Percentiles rank a stretch among this genome's conserved stretches.
phyloP scores from a whole-genome alignment of 1,140 invertebrate genomes.

The Atta cephalotes region DNA sequence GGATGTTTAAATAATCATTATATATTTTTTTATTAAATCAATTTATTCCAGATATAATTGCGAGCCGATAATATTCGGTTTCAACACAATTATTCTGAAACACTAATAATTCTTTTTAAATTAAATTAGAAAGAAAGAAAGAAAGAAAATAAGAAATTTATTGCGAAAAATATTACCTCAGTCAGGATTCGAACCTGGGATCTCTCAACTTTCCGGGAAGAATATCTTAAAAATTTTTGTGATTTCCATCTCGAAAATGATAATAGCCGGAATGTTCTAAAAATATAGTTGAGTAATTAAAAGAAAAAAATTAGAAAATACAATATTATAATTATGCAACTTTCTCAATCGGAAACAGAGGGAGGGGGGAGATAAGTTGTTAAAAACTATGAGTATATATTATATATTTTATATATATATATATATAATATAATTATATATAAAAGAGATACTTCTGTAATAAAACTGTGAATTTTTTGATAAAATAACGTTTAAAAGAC shows the following conservation, averaged over 20 bases:
- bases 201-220: no score
- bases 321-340: constrained; percentile 21
- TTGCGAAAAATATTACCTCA: no score
- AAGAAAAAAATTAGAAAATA: not conserved
- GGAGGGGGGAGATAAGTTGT: not conserved
- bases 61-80: no score
- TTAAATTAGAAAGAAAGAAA: no score
- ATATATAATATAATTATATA: not conserved
- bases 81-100: no score
- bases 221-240: not conserved
- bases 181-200: no score
- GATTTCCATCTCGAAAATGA: not conserved
- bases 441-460: not conserved
- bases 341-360: constrained; percentile 1
- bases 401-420: no score
- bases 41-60: no score
- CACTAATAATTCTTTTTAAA: no score
- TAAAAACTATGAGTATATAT: constrained; percentile 20
- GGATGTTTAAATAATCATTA: no score
- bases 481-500: not conserved
- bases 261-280: constrained; percentile 38
- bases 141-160: no score
- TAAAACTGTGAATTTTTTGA: constrained; percentile 9
- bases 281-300: not conserved
- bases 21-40: no score